Evolutionary conservation across 2,113 vertebrate species (phyloP).

Genomic region (Halcyon malimbica): DNA sequence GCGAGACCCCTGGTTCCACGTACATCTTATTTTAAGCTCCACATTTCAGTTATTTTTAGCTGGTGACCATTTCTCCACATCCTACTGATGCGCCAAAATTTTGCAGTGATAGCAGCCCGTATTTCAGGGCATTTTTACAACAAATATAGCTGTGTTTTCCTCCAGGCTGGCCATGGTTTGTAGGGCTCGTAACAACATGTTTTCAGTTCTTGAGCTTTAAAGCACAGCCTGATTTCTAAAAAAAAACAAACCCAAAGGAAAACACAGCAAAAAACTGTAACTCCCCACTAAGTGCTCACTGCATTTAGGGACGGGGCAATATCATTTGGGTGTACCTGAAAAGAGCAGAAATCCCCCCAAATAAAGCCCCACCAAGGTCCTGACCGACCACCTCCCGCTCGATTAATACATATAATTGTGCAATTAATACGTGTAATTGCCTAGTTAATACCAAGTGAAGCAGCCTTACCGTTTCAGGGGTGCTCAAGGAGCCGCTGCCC

Average conservation of each 20-base stretch:
- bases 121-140: constrained; percentile 15
- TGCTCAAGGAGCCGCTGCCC: constrained; percentile 29
- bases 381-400: not conserved
- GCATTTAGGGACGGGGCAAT: not conserved
- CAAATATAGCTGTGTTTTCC: constrained; percentile 12
- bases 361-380: not conserved
- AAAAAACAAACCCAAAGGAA: not conserved
- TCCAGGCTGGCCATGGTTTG: not conserved
- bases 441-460: not conserved
- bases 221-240: not conserved
- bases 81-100: not conserved
- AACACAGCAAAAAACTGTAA: not conserved
- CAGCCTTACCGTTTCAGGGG: constrained; percentile 64
- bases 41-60: constrained; percentile 48
- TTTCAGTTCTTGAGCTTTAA: not conserved
- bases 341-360: not conserved
- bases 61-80: not conserved
- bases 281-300: not conserved
- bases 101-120: not conserved
- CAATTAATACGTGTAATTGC: not conserved
- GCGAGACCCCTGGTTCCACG: constrained; percentile 1
- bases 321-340: not conserved
- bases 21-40: constrained; percentile 9
- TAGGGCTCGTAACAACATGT: not conserved
- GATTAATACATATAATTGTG: not conserved